A percentile compares a stretch with the other conserved stretches of the same genome.
These are phyloP conservation scores for Tachyglossus aculeatus DNA, from an alignment of 2,797 vertebrate species.

Conservation along the genomic window DNA sequence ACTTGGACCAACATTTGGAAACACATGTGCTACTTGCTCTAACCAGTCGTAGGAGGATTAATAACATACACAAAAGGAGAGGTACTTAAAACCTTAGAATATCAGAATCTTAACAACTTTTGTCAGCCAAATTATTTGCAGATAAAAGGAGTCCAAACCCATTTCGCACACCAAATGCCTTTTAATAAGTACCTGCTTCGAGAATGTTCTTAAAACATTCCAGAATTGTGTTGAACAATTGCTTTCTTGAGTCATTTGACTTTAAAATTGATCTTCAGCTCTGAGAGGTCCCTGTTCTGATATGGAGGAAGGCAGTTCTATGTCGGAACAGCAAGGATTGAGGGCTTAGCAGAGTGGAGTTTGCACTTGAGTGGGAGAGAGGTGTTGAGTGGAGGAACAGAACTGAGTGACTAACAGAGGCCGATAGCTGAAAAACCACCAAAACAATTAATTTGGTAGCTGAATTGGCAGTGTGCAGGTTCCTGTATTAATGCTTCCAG, in stretches of 20 bases:
- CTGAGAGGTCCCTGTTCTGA: neutral
- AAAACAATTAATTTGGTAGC: neutral
- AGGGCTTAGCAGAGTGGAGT: neutral
- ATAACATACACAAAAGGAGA: neutral
- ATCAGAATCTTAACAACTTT: too few relatives aligned
- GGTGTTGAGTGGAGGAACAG: neutral
- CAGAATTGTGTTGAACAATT: constrained; percentile 18
- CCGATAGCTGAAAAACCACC: neutral
- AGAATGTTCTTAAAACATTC: constrained; percentile 1
- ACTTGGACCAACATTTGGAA: too few relatives aligned
- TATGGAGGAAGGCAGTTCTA: neutral
- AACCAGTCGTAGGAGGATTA: neutral
- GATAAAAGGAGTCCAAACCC: constrained; percentile 1
- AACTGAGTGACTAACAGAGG: neutral
- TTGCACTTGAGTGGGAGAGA: neutral
- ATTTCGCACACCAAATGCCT: neutral
- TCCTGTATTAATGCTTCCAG: neutral
- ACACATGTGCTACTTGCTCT: neutral
- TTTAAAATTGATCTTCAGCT: constrained; percentile 30
- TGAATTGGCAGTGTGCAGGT: neutral
- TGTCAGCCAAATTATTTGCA: neutral
- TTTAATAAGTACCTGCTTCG: constrained; percentile 8
- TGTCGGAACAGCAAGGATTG: neutral
- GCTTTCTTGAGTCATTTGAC: constrained; percentile 14
- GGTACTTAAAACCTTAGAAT: neutral